Evolutionary conservation across 2,797 vertebrate species (phyloP).

Genomic region (Taeniopygia guttata): DNA sequence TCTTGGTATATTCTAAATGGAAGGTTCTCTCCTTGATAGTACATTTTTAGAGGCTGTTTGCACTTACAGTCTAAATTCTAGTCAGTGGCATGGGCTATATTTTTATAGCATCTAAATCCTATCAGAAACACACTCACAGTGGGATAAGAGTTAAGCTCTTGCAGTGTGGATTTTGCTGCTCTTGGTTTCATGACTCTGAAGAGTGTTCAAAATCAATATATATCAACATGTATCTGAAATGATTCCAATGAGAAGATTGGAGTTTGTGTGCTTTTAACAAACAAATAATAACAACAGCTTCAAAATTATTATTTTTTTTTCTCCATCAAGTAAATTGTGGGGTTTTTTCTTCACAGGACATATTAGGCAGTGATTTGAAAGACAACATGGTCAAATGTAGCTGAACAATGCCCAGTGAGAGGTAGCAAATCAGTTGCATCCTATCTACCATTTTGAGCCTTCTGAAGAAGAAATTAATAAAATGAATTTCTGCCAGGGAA

Average conservation of each 20-base stretch:
- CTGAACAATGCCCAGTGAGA: not conserved
- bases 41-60: not conserved
- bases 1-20: not conserved
- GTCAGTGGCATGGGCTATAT: not conserved
- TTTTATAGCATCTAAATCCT: not conserved
- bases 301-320: not conserved
- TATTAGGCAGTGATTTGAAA: not conserved
- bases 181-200: not conserved
- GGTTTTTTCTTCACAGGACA: not conserved
- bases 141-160: not conserved
- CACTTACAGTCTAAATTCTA: not conserved
- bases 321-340: not conserved
- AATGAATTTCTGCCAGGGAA: not conserved
- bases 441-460: not conserved
- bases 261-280: not conserved
- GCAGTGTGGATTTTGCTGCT: not conserved
- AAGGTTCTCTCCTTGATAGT: not conserved
- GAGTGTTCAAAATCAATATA: not conserved
- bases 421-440: not conserved
- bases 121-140: not conserved
- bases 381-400: not conserved
- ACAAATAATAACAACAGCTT: not conserved
- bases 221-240: not conserved
- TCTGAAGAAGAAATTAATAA: not conserved
- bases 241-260: rapidly evolving